Evolutionary conservation across 2,113 vertebrate species (phyloP).

Genomic region (Rhinolophus ferrumequinum): DNA sequence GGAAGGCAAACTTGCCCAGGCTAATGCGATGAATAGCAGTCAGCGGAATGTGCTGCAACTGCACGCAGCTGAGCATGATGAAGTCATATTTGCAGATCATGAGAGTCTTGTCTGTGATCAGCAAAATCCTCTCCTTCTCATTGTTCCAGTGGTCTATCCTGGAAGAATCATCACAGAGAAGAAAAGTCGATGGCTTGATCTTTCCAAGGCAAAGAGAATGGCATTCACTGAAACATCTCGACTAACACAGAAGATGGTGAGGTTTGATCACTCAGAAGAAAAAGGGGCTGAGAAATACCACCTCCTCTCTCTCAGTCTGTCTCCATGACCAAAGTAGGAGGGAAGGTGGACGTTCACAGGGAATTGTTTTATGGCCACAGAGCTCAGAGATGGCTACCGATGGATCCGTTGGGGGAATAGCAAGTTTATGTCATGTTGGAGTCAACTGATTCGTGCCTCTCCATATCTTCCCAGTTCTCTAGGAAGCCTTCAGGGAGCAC

Average conservation of each 20-base stretch:
- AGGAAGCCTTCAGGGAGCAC: neutral
- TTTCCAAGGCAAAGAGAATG: neutral
- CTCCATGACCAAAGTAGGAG: neutral
- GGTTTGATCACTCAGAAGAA: neutral
- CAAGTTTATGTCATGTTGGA: neutral
- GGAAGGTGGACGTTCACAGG: neutral
- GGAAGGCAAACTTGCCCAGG: conserved; percentile 86
- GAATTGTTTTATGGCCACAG: neutral
- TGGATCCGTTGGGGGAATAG: neutral
- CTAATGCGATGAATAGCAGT: conserved; percentile 84
- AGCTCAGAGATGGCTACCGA: neutral
- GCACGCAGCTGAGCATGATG: conserved; percentile 88
- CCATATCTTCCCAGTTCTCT: neutral
- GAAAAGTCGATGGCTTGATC: neutral
- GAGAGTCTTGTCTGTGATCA: conserved; percentile 86
- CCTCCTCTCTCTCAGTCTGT: neutral
- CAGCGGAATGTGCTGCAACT: conserved; percentile 85
- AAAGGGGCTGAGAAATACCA: neutral
- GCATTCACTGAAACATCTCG: neutral
- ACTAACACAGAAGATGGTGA: neutral
- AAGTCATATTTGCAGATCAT: conserved; percentile 92
- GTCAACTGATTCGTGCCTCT: neutral
- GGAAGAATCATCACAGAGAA: conserved; percentile 3
- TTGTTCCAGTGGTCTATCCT: conserved; percentile 93
- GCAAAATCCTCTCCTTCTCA: conserved; percentile 87